phyloP scores from a whole-genome alignment of 2,113 vertebrate species.

The Myanophis thanlyinensis region DNA sequence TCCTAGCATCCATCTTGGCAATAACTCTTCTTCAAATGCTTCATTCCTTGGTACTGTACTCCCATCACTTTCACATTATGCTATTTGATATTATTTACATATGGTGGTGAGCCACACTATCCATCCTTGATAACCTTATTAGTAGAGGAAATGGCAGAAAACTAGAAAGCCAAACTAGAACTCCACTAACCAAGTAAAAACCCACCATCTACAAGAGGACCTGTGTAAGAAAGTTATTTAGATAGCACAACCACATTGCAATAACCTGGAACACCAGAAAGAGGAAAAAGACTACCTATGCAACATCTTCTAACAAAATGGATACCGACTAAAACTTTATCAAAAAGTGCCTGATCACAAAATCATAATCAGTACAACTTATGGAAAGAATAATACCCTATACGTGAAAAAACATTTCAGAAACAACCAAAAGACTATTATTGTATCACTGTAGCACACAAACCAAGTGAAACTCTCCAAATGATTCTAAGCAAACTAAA shows the following conservation, averaged over 20 bases:
- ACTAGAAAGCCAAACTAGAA: background rate
- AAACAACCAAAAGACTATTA: background rate
- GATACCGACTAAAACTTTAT: background rate
- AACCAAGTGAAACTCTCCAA: background rate
- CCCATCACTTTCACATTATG: conserved; percentile 9
- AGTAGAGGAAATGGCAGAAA: background rate
- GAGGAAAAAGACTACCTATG: background rate
- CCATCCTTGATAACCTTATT: background rate
- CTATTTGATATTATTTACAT: background rate
- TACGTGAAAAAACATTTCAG: background rate
- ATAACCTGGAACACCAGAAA: background rate
- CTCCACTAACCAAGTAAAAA: background rate
- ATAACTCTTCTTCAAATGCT: conserved; percentile 49
- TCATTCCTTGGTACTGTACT: conserved; percentile 38
- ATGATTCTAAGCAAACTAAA: background rate
- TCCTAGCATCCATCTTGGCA: conserved; percentile 38
- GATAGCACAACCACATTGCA: background rate
- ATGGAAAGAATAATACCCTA: background rate
- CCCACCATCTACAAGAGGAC: background rate
- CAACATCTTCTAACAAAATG: background rate
- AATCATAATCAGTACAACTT: background rate
- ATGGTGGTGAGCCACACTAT: background rate
- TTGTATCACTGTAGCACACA: background rate
- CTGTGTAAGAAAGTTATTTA: background rate
- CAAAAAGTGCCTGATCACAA: background rate